Evolutionary conservation across 2,797 vertebrate species (phyloP), one percentile per base, ranked within the genome.

Genomic region (Erpetoichthys calabaricus): DNA sequence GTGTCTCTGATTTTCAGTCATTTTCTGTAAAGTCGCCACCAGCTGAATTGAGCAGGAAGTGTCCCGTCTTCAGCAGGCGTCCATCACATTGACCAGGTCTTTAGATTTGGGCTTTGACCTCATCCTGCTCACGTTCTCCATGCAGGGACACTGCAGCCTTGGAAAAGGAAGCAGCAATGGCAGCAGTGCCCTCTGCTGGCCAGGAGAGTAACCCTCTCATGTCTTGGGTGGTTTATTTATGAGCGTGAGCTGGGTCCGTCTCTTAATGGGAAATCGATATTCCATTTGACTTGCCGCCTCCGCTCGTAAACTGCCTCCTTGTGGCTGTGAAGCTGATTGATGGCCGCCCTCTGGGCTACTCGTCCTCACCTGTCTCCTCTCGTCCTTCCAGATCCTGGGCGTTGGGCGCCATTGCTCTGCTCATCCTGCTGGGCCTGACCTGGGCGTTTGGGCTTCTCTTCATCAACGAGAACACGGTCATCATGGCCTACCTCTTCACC

Each of bases 401-500:
- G 49, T 74, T 93, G 42, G 92, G 92, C 2, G 82, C 89, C 61
- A 87, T 93, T 3, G 82, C 88, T 1, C 79, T 96, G 63, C 86
- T 96, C 51, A 91, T 94, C 65, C 84, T 94, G 46, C 78, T 94
- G 62, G 91, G 91, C 8, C 82, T 96, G 60, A 94, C 91, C 3
- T 94, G 92, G 92, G 91, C 90, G 3, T 94, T 94, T 0, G 90
- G 92, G 57, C 87, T 94, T 58, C 85, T 94, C 60, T 94, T 91
- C 63, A 91, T 94, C 70, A 94, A 93, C 41, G 91, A 93, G 71
- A 92, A 93, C 67, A 92, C 86, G 0, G 80, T 94, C 44, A 91
- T 94, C 69, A 84, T 91, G 86, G 92, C 91, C 42, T 94, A 94
- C 68, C 90, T 96, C 68, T 96, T 96, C 75, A 96, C 91, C 65